These are phyloP conservation scores for Siphlonurus alternatus DNA, from an alignment of 2,888 invertebrate species.

Conservation along the genomic window DNA sequence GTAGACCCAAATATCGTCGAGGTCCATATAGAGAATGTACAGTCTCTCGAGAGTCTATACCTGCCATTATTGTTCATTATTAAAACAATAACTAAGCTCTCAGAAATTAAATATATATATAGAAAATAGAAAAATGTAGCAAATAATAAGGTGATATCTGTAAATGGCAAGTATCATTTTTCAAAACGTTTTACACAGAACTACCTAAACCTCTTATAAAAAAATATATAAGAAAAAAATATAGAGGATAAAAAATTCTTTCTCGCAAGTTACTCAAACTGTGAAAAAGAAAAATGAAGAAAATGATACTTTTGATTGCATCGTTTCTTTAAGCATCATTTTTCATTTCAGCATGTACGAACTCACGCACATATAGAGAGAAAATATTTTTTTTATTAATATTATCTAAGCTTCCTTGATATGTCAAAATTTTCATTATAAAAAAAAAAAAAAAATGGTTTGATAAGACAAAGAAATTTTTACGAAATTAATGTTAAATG, in stretches of 20 bases:
- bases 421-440: too few species aligned
- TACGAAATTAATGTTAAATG: too few species aligned
- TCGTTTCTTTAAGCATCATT: background rate
- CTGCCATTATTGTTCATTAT: background rate
- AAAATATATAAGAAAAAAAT: background rate
- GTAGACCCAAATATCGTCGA: too few species aligned
- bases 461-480: too few species aligned
- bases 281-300: conserved; percentile 1
- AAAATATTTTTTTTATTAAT: too few species aligned
- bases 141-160: background rate
- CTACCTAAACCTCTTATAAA: background rate
- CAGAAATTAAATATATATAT: too few species aligned
- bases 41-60: background rate
- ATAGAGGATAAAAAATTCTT: background rate
- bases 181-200: background rate
- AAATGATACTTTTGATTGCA: conserved; percentile 4
- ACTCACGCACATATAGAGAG: too few species aligned
- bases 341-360: background rate
- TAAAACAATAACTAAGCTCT: background rate
- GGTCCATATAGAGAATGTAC: too few species aligned
- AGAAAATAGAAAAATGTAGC: background rate
- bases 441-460: too few species aligned
- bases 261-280: background rate
- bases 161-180: conserved; percentile 1
- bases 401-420: too few species aligned